Evolutionary conservation across 1,140 invertebrate genomes (phyloP).

Genomic region (Brachionus calyciflorus): DNA sequence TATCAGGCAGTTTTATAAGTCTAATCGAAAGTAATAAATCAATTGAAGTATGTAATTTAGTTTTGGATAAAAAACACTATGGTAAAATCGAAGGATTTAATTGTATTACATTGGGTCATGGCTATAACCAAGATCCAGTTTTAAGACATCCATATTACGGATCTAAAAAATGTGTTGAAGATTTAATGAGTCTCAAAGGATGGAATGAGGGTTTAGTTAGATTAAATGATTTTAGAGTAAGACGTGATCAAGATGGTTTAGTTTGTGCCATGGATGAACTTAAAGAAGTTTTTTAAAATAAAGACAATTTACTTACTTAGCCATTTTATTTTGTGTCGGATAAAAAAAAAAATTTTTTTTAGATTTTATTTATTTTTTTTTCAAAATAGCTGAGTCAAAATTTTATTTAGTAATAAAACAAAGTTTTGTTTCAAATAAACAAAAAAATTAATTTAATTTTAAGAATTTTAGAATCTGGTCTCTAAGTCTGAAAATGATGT

Average conservation of each 20-base stretch:
- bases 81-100: constrained; percentile 1
- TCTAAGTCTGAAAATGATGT: constrained; percentile 23
- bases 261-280: background rate
- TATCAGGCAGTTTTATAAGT: background rate
- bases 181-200: background rate
- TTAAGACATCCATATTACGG: constrained; percentile 27
- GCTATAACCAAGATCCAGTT: constrained; percentile 6
- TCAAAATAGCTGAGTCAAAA: too few species aligned
- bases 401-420: too few species aligned
- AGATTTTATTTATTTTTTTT: too few species aligned
- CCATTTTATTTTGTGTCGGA: too few species aligned
- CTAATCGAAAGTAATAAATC: background rate
- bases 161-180: background rate
- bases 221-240: background rate
- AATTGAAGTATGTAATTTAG: constrained; percentile 27
- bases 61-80: constrained; percentile 1
- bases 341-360: too few species aligned
- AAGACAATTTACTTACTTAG: too few species aligned
- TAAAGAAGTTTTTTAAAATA: background rate
- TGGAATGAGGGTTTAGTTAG: constrained; percentile 17
- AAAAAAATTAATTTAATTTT: too few species aligned
- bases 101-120: constrained; percentile 41
- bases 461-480: too few species aligned
- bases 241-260: background rate
- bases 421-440: too few species aligned